Conservation (phyloP, 2,113 vertebrate species). For the Hiodon tergisus region DNA sequence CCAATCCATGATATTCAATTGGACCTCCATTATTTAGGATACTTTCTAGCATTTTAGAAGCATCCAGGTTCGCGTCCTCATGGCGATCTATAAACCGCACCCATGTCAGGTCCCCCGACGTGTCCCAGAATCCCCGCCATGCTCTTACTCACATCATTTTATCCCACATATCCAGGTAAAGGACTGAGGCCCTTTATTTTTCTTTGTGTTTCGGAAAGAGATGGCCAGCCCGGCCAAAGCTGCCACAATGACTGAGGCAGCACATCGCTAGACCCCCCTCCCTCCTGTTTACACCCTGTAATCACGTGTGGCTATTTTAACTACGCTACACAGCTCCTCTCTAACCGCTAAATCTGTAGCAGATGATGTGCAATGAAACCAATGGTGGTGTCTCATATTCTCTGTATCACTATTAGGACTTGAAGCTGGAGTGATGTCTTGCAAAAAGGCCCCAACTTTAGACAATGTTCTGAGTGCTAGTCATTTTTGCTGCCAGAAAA, state of each 20-base stretch:
- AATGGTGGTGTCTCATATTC: neutral
- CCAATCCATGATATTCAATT: neutral
- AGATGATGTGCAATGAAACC: slow-evolving; percentile 1
- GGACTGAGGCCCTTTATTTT: too few species aligned
- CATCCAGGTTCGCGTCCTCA: neutral
- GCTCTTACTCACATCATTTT: neutral
- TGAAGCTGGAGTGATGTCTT: too few species aligned
- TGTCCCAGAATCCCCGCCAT: neutral
- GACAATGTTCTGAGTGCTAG: too few species aligned
- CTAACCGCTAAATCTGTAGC: too few species aligned
- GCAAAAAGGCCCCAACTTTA: too few species aligned
- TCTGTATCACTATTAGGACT: neutral
- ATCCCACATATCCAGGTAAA: too few species aligned
- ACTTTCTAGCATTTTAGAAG: neutral
- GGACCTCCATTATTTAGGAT: neutral
- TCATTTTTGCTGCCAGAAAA: neutral
- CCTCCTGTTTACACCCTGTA: too few species aligned
- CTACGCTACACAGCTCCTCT: too few species aligned
- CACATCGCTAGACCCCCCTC: neutral
- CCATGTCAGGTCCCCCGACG: too few species aligned
- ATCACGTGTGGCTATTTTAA: too few species aligned
- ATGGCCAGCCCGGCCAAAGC: neutral
- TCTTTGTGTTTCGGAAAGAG: too few species aligned
- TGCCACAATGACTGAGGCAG: neutral
- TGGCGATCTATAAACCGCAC: too few species aligned